phyloP scores from a whole-genome alignment of 2,797 vertebrate genomes.

The Percopsis omiscomaycus region DNA sequence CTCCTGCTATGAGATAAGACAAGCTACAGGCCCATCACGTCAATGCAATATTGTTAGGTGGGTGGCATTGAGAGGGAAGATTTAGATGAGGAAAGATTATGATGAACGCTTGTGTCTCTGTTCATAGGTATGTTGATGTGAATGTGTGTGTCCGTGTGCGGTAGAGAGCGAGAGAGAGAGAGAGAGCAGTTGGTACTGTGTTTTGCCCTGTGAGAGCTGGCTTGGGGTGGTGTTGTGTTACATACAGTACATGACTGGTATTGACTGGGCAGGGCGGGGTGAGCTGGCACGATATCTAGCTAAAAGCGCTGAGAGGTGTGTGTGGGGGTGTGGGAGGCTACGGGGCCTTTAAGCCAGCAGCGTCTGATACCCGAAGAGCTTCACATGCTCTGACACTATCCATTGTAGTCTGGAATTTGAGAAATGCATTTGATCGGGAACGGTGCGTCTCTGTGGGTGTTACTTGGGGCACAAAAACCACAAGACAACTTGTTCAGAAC shows the following conservation, averaged over 20 bases:
- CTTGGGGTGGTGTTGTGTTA: conserved; percentile 61
- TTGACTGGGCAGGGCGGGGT: conserved; percentile 49
- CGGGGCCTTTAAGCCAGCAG: conserved; percentile 59
- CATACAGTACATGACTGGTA: conserved; percentile 37
- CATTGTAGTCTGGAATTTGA: conserved; percentile 71
- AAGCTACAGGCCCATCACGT: neutral
- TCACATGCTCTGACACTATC: conserved; percentile 58
- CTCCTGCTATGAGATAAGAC: conserved; percentile 26
- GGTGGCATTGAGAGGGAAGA: conserved; percentile 9
- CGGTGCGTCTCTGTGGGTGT: conserved; percentile 48
- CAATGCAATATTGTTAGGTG: conserved; percentile 11
- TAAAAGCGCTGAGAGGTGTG: conserved; percentile 57
- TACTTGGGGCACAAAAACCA: conserved; percentile 50
- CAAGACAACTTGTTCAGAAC: conserved; percentile 16
- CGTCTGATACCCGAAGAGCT: conserved; percentile 61
- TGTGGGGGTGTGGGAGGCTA: conserved; percentile 14
- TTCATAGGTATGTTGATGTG: conserved; percentile 24
- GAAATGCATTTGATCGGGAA: conserved; percentile 73
- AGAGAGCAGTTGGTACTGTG: conserved; percentile 61
- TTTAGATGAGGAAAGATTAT: conserved; percentile 20
- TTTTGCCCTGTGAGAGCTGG: conserved; percentile 58
- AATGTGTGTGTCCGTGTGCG: conserved; percentile 8
- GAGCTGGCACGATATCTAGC: conserved; percentile 42
- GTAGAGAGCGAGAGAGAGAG: conserved; percentile 1
- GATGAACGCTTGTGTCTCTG: conserved; percentile 33